Conservation (phyloP, 2,113 vertebrate species). For the Pomatorhinus ruficollis region DNA sequence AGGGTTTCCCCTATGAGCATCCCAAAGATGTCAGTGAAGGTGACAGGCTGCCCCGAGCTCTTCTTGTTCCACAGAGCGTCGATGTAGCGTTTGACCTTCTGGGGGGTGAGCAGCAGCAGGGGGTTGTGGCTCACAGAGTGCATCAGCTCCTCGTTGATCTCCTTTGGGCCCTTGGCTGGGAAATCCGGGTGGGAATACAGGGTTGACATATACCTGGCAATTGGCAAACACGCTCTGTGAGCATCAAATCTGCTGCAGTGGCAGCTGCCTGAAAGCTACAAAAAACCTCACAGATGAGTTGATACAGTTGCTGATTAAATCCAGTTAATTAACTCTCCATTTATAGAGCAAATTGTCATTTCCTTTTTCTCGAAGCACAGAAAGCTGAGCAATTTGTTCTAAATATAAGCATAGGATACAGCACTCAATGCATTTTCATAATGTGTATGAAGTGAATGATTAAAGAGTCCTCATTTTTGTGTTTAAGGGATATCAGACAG, state of each 20-base stretch:
- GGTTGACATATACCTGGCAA: constrained; percentile 92
- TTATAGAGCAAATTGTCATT: not conserved
- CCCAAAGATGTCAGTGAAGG: constrained; percentile 97
- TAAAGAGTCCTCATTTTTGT: not conserved
- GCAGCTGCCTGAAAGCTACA: not conserved
- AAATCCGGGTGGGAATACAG: constrained; percentile 94
- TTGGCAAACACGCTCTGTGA: not conserved
- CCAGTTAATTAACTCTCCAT: not conserved
- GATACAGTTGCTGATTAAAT: not conserved
- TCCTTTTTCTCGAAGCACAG: not conserved
- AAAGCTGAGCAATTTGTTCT: not conserved
- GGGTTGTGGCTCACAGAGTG: constrained; percentile 90
- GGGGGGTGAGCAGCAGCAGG: constrained; percentile 88
- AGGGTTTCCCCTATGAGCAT: constrained; percentile 98
- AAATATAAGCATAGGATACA: not conserved
- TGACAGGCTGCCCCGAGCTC: constrained; percentile 92
- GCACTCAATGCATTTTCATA: not conserved
- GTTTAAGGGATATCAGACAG: not conserved
- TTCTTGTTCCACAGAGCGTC: constrained; percentile 97
- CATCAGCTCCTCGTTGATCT: constrained; percentile 94
- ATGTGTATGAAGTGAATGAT: not conserved
- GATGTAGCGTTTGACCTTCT: constrained; percentile 92
- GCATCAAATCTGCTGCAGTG: not conserved
- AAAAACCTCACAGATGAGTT: not conserved
- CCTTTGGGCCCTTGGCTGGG: constrained; percentile 87